Evolutionary conservation across 1,140 invertebrate genomes (phyloP), one percentile per base, ranked within the genome.

Genomic region (Aphelenchoides besseyi): DNA sequence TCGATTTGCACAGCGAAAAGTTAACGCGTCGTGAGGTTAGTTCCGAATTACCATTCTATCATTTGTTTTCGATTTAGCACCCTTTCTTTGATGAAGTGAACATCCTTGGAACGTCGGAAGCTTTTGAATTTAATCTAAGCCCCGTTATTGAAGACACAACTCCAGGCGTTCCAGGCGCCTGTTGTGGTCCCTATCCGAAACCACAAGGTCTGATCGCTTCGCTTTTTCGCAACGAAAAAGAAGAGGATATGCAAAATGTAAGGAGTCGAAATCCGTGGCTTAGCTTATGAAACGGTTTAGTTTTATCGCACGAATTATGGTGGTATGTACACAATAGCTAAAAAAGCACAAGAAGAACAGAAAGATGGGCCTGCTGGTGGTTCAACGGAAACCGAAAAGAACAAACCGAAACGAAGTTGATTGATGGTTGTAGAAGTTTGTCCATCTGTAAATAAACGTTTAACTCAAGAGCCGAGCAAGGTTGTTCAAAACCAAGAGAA

Each of bases 61-160:
- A 23, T 29, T 5, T 33, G 18, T 59, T 33, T 33, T 5, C 5
- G 5, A 8, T 59, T 28, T 33, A 59, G 55, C 18, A 8, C 26
- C 16, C 18, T 48, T 68, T 63, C 66, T 68, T 68, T 36, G 66
- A 68, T 28, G 66, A 68, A 36, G 59, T 30, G 32, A 68, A 68
- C 36, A 68, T 68, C 18, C 41, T 68, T 18, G 66, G n/a, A 29
- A 68, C 66, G 48, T 54, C 30, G n/a, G 36, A 55, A n/a, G 41
- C 8, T 2, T 68, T 68, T 33, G 41, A 68, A 12, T 68, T 68
- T 28, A 63, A 68, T 36, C 29, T 55, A 5, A 18, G 53, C 9
- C 66, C 66, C 2, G 53, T 68, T n/a, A 3, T 63, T 0, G 41
- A 59, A n/a, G 66, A 68, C 18, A 68, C 41, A 16, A 68, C 66